phyloP scores from a whole-genome alignment of 92 coral and sea anemone species.

The Porites cylindrica region DNA sequence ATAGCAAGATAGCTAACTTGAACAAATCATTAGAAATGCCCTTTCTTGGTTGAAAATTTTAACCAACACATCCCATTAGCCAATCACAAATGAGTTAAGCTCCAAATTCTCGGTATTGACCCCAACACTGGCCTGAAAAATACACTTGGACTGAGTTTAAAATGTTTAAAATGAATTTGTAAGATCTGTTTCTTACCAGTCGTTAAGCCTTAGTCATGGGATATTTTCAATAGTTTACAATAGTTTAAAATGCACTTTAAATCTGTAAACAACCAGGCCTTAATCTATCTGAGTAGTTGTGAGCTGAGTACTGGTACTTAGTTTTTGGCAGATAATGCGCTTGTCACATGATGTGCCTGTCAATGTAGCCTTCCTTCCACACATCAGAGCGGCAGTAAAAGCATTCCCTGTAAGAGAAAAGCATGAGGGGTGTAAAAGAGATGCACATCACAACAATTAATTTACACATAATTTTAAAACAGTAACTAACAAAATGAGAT shows the following conservation, averaged over 20 bases:
- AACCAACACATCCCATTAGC: too few species aligned
- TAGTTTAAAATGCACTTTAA: neutral
- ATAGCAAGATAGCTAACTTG: too few species aligned
- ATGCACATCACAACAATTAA: neutral
- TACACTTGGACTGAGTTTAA: too few species aligned
- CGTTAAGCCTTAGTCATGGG: neutral
- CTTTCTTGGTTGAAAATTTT: too few species aligned
- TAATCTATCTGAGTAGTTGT: neutral
- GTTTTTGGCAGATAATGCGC: neutral
- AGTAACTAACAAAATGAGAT: too few species aligned
- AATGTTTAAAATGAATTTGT: too few species aligned
- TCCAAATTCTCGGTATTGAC: too few species aligned
- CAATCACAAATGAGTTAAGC: too few species aligned
- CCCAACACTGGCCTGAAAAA: too few species aligned
- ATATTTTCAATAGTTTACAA: neutral
- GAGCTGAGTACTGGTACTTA: neutral
- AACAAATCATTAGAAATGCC: too few species aligned
- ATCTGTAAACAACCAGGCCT: neutral
- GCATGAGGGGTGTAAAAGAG: neutral
- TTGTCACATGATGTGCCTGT: neutral
- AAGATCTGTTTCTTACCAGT: neutral
- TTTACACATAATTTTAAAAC: too few species aligned
- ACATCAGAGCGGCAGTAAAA: neutral
- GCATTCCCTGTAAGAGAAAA: constrained; percentile 7
- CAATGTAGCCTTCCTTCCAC: neutral